Evolutionary conservation across 2,888 invertebrate species (phyloP).

Genomic region (Phymatocera aterrima): DNA sequence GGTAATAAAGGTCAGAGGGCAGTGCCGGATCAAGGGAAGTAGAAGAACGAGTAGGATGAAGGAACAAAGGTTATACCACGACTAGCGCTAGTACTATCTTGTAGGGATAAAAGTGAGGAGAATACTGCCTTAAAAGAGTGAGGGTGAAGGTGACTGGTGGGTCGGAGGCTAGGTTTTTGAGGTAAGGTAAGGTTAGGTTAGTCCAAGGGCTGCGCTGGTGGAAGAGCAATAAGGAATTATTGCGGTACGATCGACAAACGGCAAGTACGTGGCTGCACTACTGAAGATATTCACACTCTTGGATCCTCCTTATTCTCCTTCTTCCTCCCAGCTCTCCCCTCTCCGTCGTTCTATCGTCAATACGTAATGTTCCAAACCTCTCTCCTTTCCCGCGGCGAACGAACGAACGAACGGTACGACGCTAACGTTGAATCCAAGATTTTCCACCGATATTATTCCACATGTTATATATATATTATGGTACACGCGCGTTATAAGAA

Average conservation of each 20-base stretch:
- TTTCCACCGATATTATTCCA: constrained; percentile 52
- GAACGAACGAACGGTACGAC: constrained; percentile 46
- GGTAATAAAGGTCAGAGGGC: constrained; percentile 17
- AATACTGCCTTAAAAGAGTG: constrained; percentile 1
- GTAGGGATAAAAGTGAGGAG: background rate
- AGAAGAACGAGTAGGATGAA: background rate
- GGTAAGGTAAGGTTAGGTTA: constrained; percentile 60
- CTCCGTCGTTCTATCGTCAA: constrained; percentile 11
- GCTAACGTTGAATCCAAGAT: constrained; percentile 15
- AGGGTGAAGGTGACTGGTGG: background rate
- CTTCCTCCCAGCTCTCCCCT: too few species aligned
- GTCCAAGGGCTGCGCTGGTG: constrained; percentile 61
- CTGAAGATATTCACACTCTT: constrained; percentile 54
- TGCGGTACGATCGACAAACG: constrained; percentile 75
- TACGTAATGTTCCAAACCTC: constrained; percentile 47
- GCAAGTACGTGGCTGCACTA: constrained; percentile 73
- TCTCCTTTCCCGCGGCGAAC: constrained; percentile 49
- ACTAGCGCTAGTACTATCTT: background rate
- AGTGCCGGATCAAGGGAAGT: background rate
- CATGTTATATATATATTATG: background rate
- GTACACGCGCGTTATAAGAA: background rate
- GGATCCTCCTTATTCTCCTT: background rate
- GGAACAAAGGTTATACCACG: constrained; percentile 9
- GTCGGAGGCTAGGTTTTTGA: constrained; percentile 50
- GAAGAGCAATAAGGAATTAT: constrained; percentile 74